Conservation (phyloP, 2,113 vertebrate species). For the Phalacrocorax carbo region DNA sequence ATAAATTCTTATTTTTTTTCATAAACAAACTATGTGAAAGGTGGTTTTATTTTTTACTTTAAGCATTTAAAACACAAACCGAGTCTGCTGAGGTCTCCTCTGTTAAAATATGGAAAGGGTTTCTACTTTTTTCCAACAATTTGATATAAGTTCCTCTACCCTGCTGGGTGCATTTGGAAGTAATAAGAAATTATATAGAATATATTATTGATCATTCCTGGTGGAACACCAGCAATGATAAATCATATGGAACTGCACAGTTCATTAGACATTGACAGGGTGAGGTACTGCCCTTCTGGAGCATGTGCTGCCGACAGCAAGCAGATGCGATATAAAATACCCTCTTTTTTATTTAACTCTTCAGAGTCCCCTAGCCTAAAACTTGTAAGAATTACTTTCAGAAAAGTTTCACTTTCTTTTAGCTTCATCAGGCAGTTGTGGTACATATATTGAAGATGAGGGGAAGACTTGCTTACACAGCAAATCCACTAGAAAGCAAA, state of each 20-base stretch:
- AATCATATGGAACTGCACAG: conserved; percentile 45
- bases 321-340: conserved; percentile 6
- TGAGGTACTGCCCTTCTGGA: conserved; percentile 12
- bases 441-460: not conserved
- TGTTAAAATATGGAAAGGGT: conserved; percentile 36
- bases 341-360: conserved; percentile 49
- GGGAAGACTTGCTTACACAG: not conserved
- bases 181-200: conserved; percentile 62
- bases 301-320: not conserved
- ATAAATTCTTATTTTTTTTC: not conserved
- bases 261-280: conserved; percentile 68
- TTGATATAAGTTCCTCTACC: conserved; percentile 38
- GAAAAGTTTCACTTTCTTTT: conserved; percentile 27
- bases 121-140: conserved; percentile 50
- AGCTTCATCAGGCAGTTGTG: not conserved
- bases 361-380: not conserved
- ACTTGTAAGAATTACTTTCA: not conserved
- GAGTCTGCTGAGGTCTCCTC: conserved; percentile 16
- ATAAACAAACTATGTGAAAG: not conserved
- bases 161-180: conserved; percentile 64
- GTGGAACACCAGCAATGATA: conserved; percentile 37
- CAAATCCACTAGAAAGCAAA: not conserved
- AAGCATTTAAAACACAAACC: not conserved
- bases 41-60: not conserved
- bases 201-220: conserved; percentile 64